phyloP scores from a whole-genome alignment of 2,797 vertebrate genomes.

The Decapterus maruadsi region DNA sequence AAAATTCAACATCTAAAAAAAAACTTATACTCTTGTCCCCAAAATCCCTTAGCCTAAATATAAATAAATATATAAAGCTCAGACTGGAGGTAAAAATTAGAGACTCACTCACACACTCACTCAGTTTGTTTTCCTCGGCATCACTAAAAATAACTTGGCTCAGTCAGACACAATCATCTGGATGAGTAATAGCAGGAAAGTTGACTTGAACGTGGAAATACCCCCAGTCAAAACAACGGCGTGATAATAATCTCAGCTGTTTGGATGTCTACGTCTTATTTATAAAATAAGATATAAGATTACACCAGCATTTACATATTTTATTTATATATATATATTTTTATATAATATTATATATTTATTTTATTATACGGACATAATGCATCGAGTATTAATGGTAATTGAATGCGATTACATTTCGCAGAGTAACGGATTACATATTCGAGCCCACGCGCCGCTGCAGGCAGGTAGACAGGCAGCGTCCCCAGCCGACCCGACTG shows the following conservation, averaged over 20 bases:
- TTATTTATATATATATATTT: background rate
- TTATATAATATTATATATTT: background rate
- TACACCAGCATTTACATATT: no score
- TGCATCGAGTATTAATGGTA: background rate
- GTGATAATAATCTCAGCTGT: background rate
- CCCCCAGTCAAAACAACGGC: background rate
- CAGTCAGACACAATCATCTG: background rate
- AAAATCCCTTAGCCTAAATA: background rate
- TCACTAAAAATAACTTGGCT: conserved; percentile 19
- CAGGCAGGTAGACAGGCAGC: conserved; percentile 66
- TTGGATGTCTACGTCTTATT: background rate
- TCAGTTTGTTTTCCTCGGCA: conserved; percentile 1
- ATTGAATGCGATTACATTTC: conserved; percentile 41
- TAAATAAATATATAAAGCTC: background rate
- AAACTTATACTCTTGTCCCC: background rate
- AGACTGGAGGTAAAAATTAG: background rate
- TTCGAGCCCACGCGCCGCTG: conserved; percentile 49
- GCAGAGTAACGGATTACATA: conserved; percentile 16
- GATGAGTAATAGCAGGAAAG: conserved; percentile 25
- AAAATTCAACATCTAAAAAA: no score
- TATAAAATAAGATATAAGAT: no score
- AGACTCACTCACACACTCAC: background rate
- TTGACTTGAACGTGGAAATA: conserved; percentile 19
- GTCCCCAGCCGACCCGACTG: conserved; percentile 76
- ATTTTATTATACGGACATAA: background rate